A percentile compares a stretch with the other conserved stretches of the same genome.
Conservation (phyloP, 2,888 invertebrate genomes). For the Dryocosmus kuriphilus region DNA sequence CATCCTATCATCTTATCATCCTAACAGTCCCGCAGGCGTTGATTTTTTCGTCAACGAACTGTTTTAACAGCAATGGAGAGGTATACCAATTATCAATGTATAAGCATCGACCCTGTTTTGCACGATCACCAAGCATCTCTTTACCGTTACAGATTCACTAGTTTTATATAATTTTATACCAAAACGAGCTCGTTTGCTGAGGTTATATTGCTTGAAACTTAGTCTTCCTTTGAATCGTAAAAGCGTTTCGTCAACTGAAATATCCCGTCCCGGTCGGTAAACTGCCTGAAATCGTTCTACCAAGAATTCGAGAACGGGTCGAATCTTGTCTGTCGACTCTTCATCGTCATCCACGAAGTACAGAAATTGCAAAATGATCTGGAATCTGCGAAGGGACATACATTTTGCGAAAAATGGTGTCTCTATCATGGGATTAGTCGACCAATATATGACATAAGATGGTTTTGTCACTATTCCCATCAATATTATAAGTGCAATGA, state of each 20-base stretch:
- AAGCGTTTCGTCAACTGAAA: not conserved
- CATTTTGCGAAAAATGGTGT: slow-evolving; percentile 48
- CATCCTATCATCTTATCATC: not conserved
- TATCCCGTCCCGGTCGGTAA: slow-evolving; percentile 12
- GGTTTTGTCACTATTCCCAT: slow-evolving; percentile 49
- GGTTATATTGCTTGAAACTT: slow-evolving; percentile 15
- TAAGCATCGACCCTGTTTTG: too few relatives aligned
- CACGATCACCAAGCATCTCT: too few relatives aligned
- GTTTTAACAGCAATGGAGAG: too few relatives aligned
- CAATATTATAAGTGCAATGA: slow-evolving; percentile 43
- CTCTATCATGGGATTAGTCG: slow-evolving; percentile 45
- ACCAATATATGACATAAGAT: slow-evolving; percentile 48
- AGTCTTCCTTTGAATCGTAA: slow-evolving; percentile 21
- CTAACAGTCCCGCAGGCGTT: not conserved
- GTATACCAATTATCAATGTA: too few relatives aligned
- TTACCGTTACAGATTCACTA: too few relatives aligned
- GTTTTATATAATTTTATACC: slow-evolving; percentile 33
- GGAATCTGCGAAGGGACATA: slow-evolving; percentile 43
- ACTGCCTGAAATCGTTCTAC: slow-evolving; percentile 37
- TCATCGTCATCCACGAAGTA: slow-evolving; percentile 36
- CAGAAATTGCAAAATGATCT: slow-evolving; percentile 41
- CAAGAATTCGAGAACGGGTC: slow-evolving; percentile 20
- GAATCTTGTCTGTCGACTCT: slow-evolving; percentile 6
- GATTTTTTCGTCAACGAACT: too few relatives aligned
- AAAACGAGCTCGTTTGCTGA: slow-evolving; percentile 13